Conservation (phyloP, 2,797 vertebrate species). For the Dromococcyx pavoninus region DNA sequence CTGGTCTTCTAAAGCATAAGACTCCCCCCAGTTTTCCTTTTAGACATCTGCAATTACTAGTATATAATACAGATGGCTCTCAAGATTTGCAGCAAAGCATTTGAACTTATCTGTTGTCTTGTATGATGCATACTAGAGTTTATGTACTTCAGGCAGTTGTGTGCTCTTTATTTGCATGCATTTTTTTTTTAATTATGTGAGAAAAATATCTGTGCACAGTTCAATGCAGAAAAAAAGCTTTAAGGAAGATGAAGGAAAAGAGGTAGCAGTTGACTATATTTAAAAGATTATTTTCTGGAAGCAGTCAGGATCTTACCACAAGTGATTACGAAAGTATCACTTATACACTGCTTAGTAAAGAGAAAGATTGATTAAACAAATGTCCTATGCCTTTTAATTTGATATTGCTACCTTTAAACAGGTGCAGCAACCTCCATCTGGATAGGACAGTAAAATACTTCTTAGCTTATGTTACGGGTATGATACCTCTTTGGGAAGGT, state of each 20-base stretch:
- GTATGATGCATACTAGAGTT: background rate
- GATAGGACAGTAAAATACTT: constrained; percentile 43
- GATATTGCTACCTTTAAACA: constrained; percentile 71
- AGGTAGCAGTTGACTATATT: background rate
- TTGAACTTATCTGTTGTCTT: background rate
- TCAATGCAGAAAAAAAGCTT: background rate
- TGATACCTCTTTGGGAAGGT: constrained; percentile 63
- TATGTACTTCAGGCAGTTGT: background rate
- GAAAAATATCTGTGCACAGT: background rate
- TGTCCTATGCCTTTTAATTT: background rate
- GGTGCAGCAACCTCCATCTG: constrained; percentile 47
- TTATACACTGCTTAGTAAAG: background rate
- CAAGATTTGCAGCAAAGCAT: background rate
- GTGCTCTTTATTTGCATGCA: background rate
- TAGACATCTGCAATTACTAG: background rate
- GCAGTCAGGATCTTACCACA: background rate
- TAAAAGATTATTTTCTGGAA: background rate
- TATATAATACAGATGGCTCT: background rate
- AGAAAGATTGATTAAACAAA: background rate
- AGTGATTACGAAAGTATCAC: background rate
- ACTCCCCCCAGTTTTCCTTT: background rate
- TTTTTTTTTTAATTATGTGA: background rate
- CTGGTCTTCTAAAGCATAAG: background rate
- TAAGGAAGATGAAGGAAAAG: background rate
- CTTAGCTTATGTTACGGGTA: constrained; percentile 16